These are phyloP conservation scores for Melanotaenia duboulayi DNA, from an alignment of 2,113 vertebrate species.

Conservation along the genomic window DNA sequence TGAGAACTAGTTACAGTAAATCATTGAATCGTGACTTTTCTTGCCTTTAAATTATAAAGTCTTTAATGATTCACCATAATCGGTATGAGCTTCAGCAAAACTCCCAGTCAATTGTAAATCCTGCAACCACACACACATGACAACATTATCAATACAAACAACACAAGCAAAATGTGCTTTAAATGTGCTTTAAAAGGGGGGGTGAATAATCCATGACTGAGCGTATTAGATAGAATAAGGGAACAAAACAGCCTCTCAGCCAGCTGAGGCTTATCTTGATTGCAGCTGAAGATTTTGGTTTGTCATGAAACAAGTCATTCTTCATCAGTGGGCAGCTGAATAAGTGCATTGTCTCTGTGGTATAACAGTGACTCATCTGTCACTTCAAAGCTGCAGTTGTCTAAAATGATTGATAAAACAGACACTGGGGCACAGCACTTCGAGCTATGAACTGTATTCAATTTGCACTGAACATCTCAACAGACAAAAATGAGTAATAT, in stretches of 20 bases:
- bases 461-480: constrained; percentile 28
- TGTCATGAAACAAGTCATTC: constrained; percentile 43
- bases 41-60: constrained; percentile 31
- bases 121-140: constrained; percentile 10
- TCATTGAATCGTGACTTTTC: constrained; percentile 24
- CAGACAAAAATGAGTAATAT: constrained; percentile 17
- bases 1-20: constrained; percentile 21
- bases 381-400: constrained; percentile 31
- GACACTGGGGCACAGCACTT: constrained; percentile 18
- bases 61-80: constrained; percentile 57
- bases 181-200: not conserved
- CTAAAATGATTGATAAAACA: constrained; percentile 39
- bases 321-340: constrained; percentile 39
- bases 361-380: constrained; percentile 55
- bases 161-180: constrained; percentile 26
- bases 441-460: constrained; percentile 26
- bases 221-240: not conserved
- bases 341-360: constrained; percentile 28
- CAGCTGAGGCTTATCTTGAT: constrained; percentile 10
- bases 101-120: constrained; percentile 39
- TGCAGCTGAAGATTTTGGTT: constrained; percentile 21
- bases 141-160: constrained; percentile 44
- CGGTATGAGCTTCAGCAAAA: constrained; percentile 20
- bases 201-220: constrained; percentile 18
- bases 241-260: not conserved